Evolutionary conservation across 2,113 vertebrate genomes (phyloP), one percentile per base, ranked within the genome.

Genomic region (Ictalurus punctatus): DNA sequence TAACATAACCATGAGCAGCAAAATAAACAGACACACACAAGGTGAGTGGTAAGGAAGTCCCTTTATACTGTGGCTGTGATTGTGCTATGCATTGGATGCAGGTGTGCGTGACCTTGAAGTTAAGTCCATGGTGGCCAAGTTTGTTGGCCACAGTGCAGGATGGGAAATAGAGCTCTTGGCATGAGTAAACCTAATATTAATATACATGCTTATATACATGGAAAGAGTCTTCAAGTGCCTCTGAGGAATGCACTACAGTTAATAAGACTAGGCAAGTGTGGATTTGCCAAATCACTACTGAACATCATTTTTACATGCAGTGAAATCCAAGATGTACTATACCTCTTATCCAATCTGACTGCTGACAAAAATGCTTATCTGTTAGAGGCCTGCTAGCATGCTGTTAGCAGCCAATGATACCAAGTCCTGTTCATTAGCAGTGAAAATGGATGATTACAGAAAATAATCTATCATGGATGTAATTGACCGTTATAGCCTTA

Each of bases 401-500:
- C 30, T 30, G 52, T 81, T 82, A 59, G 30, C 58, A 40, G 81
- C 17, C 34, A 44, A 63, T 44, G 34, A 63, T 83, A 63, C 81
- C 30, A 83, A 83, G 81, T 83, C 21, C 9, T 63, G 58, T 63
- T 83, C 27, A 83, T 83, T 40, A 83, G 5, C 56, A 27, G 19
- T 13, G 37, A 61, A 63, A 83, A 83, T 63, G 12, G 16, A 61
- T 40, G 58, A 83, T 40, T 16, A 25, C 58, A 63, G 23, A 63
- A 63, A 63, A 40, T 12, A 40, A 40, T 63, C 1, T 63, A 34
- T 44, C 34, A 40, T 40, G 10, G 34, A 83, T 63, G 34, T 63
- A 83, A 63, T 83, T 82, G 80, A 58, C 30, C 9, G 7, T 61
- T 61, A 83, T 63, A 34, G 30, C 81, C 58, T 83, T 63, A 63